These are phyloP conservation scores for Drosophila miranda DNA, from an alignment of 1,140 invertebrate genomes.

Conservation along the genomic window DNA sequence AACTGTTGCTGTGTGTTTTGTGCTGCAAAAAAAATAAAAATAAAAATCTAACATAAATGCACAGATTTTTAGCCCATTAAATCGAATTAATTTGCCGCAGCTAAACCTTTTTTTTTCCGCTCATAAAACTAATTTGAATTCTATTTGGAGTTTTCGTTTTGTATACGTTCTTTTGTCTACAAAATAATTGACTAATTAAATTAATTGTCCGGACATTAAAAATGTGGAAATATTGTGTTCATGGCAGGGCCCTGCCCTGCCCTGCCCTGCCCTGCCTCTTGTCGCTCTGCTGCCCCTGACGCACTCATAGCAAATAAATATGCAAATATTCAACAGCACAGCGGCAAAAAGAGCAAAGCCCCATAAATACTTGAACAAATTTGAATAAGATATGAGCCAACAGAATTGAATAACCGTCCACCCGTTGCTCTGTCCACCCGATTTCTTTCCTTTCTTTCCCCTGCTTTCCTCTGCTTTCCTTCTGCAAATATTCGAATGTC, in stretches of 20 bases:
- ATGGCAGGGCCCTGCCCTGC: no score
- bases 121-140: conserved; percentile 14
- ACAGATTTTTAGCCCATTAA: no score
- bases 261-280: no score
- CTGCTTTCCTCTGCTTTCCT: not conserved
- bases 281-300: not conserved
- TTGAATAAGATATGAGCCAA: conserved; percentile 19
- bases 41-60: no score
- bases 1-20: no score
- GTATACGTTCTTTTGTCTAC: conserved; percentile 2
- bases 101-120: conserved; percentile 14
- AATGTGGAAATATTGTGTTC: not conserved
- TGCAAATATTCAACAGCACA: conserved; percentile 12
- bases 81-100: conserved; percentile 38
- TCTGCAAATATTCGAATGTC: conserved; percentile 53
- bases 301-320: not conserved
- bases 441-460: no score
- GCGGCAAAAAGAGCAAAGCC: not conserved
- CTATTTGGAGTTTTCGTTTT: conserved; percentile 9
- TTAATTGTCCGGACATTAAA: conserved; percentile 18
- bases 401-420: conserved; percentile 2
- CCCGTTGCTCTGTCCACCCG: not conserved
- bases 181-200: conserved; percentile 7
- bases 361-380: not conserved
- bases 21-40: no score